These are phyloP conservation scores for Phyllopteryx taeniolatus DNA, from an alignment of 2,113 vertebrate species.

Conservation along the genomic window DNA sequence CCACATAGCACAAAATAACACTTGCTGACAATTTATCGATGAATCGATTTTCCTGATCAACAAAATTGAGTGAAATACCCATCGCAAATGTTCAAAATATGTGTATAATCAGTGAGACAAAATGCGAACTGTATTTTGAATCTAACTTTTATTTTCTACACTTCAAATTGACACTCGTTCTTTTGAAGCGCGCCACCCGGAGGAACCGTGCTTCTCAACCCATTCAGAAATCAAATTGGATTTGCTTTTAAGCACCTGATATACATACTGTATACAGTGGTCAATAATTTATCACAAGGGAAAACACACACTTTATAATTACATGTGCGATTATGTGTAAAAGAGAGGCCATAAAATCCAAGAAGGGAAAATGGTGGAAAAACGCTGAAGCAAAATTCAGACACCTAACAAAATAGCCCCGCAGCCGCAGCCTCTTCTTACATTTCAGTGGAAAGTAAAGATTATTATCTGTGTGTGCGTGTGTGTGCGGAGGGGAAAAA, in stretches of 20 bases:
- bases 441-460: conserved; percentile 30
- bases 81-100: too few relatives aligned
- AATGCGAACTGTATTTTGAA: neutral
- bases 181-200: neutral
- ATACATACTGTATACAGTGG: neutral
- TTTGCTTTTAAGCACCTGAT: neutral
- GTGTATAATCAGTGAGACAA: neutral
- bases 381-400: conserved; percentile 9
- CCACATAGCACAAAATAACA: neutral
- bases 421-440: conserved; percentile 22
- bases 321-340: neutral
- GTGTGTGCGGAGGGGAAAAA: neutral
- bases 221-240: neutral
- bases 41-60: neutral
- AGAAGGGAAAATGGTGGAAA: conserved; percentile 9
- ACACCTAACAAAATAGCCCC: conserved; percentile 23
- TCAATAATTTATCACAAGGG: neutral
- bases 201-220: neutral
- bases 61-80: neutral
- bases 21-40: neutral
- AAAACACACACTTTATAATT: neutral
- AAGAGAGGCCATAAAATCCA: neutral
- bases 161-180: neutral
- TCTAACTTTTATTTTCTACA: neutral
- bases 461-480: conserved; percentile 4